Conservation (phyloP, 2,113 vertebrate genomes). For the Phylloscopus whistleri region DNA sequence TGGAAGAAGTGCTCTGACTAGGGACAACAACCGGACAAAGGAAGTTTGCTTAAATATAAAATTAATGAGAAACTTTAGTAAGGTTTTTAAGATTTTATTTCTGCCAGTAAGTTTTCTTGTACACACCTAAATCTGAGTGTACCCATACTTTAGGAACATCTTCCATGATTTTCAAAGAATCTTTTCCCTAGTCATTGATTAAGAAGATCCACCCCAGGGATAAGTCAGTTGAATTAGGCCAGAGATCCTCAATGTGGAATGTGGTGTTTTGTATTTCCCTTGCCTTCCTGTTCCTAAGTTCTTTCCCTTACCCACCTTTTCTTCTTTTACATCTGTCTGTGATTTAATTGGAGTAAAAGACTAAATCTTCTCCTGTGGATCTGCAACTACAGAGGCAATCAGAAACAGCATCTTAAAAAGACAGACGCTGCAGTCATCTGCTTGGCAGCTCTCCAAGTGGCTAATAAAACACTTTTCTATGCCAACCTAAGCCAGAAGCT, state of each 20-base stretch:
- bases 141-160: not conserved
- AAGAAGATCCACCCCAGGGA: not conserved
- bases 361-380: not conserved
- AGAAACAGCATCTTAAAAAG: not conserved
- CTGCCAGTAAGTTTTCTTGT: not conserved
- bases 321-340: not conserved
- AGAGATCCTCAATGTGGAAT: not conserved
- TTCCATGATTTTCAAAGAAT: not conserved
- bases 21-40: not conserved
- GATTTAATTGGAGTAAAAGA: not conserved
- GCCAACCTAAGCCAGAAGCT: not conserved
- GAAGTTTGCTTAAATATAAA: not conserved
- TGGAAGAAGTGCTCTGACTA: not conserved
- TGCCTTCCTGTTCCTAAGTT: not conserved
- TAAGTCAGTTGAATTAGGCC: not conserved
- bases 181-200: not conserved
- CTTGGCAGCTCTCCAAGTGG: not conserved
- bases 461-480: not conserved
- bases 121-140: not conserved
- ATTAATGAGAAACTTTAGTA: not conserved
- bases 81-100: not conserved
- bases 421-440: not conserved
- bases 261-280: not conserved
- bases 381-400: not conserved
- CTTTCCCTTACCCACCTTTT: not conserved